Evolutionary conservation across 2,888 invertebrate genomes (phyloP).

Genomic region (Xestobium rufovillosum): DNA sequence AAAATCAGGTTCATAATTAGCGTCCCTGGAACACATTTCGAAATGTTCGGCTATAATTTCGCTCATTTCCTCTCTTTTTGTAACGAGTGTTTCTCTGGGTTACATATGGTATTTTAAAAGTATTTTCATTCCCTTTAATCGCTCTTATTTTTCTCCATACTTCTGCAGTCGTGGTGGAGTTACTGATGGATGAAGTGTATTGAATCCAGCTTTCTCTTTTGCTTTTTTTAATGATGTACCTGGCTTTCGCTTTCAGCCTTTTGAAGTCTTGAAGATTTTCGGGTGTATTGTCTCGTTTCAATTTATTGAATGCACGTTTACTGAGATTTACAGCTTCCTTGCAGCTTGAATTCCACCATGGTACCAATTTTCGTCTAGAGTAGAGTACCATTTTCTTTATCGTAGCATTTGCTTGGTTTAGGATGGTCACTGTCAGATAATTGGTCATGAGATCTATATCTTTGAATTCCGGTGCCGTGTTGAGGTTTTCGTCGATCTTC

Average conservation of each 20-base stretch:
- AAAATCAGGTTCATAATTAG: conserved; percentile 7
- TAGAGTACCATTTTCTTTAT: conserved; percentile 7
- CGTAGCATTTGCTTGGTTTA: neutral
- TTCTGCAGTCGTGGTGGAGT: conserved; percentile 9
- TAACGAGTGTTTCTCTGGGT: too few species aligned
- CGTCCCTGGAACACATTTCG: conserved; percentile 7
- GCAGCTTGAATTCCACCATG: conserved; percentile 23
- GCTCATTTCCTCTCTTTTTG: conserved; percentile 10
- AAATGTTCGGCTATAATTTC: conserved; percentile 7
- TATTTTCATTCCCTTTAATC: too few species aligned
- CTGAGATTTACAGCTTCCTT: conserved; percentile 12
- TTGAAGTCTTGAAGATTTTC: conserved; percentile 18
- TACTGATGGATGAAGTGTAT: conserved; percentile 11
- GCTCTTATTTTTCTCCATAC: conserved; percentile 12
- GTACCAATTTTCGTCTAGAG: conserved; percentile 7
- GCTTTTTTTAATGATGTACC: conserved; percentile 15
- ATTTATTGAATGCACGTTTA: conserved; percentile 19
- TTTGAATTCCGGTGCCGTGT: too few species aligned
- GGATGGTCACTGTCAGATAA: neutral
- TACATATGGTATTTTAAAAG: too few species aligned
- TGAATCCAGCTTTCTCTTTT: conserved; percentile 17
- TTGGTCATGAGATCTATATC: neutral
- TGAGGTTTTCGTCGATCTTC: too few species aligned
- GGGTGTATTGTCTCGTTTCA: conserved; percentile 13
- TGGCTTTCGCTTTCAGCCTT: conserved; percentile 17